phyloP scores from a whole-genome alignment of 2,888 invertebrate species.

The Drosophila atroscutellata region DNA sequence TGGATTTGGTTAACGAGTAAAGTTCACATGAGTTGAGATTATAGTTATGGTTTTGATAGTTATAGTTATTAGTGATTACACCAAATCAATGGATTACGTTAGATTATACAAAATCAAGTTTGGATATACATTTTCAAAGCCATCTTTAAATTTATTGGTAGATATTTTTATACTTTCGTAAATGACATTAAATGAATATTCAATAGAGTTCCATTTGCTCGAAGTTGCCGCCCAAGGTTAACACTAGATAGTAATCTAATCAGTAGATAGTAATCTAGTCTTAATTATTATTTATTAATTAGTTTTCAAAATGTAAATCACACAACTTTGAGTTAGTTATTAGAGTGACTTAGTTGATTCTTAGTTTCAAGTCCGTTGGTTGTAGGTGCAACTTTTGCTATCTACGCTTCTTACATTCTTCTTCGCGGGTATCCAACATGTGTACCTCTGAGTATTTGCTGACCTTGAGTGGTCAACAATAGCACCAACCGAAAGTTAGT shows the following conservation, averaged over 20 bases:
- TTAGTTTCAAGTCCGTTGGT: not conserved
- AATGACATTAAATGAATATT: not conserved
- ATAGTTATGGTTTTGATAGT: not conserved
- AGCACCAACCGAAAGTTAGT: conserved; percentile 19
- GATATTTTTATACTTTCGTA: not conserved
- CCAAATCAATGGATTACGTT: no score
- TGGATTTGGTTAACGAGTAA: not conserved
- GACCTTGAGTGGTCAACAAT: conserved; percentile 26
- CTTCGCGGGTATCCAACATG: conserved; percentile 6
- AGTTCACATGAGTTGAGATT: not conserved
- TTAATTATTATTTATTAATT: not conserved
- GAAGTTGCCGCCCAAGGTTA: not conserved
- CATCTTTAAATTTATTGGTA: not conserved
- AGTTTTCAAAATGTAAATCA: not conserved
- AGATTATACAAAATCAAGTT: no score
- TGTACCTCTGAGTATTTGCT: conserved; percentile 9
- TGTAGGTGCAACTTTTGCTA: conserved; percentile 1
- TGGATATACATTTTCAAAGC: not conserved
- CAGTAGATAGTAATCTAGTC: not conserved
- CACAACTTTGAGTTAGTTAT: not conserved
- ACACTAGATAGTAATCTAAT: not conserved
- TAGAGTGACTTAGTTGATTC: not conserved
- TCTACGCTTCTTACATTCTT: not conserved
- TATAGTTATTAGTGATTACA: not conserved
- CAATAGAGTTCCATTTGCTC: not conserved